Evolutionary conservation across 2,888 invertebrate species (phyloP).

Genomic region (Sisyra terminalis): DNA sequence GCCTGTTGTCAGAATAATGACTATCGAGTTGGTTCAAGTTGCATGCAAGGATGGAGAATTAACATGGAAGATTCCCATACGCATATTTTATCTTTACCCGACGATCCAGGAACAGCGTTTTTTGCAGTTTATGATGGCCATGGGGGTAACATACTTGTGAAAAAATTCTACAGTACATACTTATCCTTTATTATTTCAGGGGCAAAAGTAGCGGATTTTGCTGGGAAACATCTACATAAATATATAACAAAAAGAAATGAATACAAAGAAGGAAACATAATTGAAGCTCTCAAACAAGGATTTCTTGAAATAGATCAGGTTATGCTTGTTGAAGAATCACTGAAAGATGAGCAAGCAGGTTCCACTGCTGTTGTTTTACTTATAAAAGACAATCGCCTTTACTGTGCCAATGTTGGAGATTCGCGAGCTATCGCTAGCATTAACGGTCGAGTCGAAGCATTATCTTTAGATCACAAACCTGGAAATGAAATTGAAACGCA

Average conservation of each 20-base stretch:
- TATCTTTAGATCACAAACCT: conserved; percentile 93
- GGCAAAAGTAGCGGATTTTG: conserved; percentile 82
- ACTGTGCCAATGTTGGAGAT: conserved; percentile 95
- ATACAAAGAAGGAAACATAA: conserved; percentile 69
- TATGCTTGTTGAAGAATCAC: conserved; percentile 76
- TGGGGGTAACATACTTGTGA: conserved; percentile 50
- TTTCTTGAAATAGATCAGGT: conserved; percentile 85
- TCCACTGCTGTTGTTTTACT: conserved; percentile 82
- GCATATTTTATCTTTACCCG: conserved; percentile 80
- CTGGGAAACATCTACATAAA: conserved; percentile 89
- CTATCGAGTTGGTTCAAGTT: conserved; percentile 80
- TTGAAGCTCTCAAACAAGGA: conserved; percentile 70
- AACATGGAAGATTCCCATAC: conserved; percentile 99
- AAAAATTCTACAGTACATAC: conserved; percentile 5
- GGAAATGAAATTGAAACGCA: conserved; percentile 72
- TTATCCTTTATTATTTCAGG: conserved; percentile 30
- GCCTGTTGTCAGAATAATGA: conserved; percentile 59
- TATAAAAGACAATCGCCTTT: conserved; percentile 69
- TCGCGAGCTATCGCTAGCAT: conserved; percentile 87
- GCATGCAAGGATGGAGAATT: conserved; percentile 99
- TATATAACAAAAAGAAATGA: conserved; percentile 68
- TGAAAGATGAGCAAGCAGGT: conserved; percentile 87
- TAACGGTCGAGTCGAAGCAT: conserved; percentile 54
- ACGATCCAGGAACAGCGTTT: conserved; percentile 84
- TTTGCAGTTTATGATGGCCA: conserved; percentile 97